Base-by-base conservation (phyloP, 2,797 vertebrate species). In the Glossophaga mutica region DNA sequence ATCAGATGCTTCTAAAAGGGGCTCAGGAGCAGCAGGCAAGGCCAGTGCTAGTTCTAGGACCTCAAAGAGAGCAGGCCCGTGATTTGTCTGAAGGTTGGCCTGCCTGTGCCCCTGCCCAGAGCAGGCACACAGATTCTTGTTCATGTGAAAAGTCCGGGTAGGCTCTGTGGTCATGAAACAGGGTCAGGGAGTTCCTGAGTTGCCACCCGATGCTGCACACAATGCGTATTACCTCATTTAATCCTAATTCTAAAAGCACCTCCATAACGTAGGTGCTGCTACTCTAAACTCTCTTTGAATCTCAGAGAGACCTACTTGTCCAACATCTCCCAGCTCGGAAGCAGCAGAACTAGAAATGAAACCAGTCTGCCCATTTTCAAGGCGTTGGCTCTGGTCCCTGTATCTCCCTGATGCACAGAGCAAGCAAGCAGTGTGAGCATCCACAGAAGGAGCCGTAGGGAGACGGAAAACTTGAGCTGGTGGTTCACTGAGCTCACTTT, bases 261-360 rank as follows among this genome's bases (percentile, higher is more conserved):
- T 86, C 39, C 22, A 8, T 59, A 42, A 67, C 37, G 42, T 50
- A 93, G 76, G 55, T 46, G 21, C 42, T 78, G 21, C 76, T 78
- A 19, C n/a, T 93, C 22, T 24, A 42, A 46, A 10, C 81, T 73
- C 65, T 78, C 44, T 81, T 14, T 73, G 39, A 85, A 59, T 57
- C 92, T 81, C 70, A 39, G 8, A 32, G 39, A 94, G 19, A 46
- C 74, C 83, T 68, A 55, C 83, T 84, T 90, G 65, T 59, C 87
- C 50, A 84, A 87, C 71, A n/a, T 82, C 39, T 92, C 26, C 21
- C 48, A 82, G 22, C 67, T 91, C 19, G 8, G 39, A 87, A 85
- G 77, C 55, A 37, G 14, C n/a, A 85, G 46, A 92, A 92, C 37
- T 79, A 82, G 76, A 82, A 90, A 14, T 59, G 48, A 94, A 94